Evolutionary conservation across 2,113 vertebrate species (phyloP), one percentile per base, ranked within the genome.

Genomic region (Marcusenius ussheri): DNA sequence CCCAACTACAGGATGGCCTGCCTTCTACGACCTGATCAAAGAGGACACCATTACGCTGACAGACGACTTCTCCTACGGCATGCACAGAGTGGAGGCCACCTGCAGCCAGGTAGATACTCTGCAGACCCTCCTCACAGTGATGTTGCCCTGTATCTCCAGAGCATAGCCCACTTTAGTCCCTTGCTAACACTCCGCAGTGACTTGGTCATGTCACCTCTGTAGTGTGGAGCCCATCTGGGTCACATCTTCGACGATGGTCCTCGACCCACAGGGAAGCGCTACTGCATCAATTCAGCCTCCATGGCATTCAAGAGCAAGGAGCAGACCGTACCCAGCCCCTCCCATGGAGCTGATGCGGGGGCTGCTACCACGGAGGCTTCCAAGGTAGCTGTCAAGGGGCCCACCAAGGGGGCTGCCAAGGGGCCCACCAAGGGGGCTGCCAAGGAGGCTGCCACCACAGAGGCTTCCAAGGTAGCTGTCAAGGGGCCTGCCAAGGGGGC

Each of bases 221-320:
- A 99, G 98, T 99, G 98, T 77, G 98, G 98, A 0, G 97, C 97
- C 92, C 98, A 99, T 92, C 97, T 99, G 62, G 98, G 98, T 88
- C 98, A 99, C 93, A 95, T 99, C 93, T 99, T 99, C 91, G 98
- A 99, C 0, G 98, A 99, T 5, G 98, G 98, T 80, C 98, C 98
- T 87, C 96, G 92, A 90, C 98, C 98, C 66, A 98, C 97, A 3
- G 97, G 97, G 90, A 99, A 98, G 92, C 96, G 98, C 88, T 99
- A 98, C 95, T 99, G 98, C 95, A 97, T 99, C 89, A 99, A 99
- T 94, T 99, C 98, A 0, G 97, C 97, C 85, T 98, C 98, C 0
- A 92, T 99, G 94, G 93, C 51, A 27, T 96, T 96, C 91, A 93
- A 93, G 90, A 46, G 92, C 0, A 88, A 93, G 91, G 91, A 90